Evolutionary conservation across 2,797 vertebrate genomes (phyloP).

Genomic region (Micropoecilia bifurca): DNA sequence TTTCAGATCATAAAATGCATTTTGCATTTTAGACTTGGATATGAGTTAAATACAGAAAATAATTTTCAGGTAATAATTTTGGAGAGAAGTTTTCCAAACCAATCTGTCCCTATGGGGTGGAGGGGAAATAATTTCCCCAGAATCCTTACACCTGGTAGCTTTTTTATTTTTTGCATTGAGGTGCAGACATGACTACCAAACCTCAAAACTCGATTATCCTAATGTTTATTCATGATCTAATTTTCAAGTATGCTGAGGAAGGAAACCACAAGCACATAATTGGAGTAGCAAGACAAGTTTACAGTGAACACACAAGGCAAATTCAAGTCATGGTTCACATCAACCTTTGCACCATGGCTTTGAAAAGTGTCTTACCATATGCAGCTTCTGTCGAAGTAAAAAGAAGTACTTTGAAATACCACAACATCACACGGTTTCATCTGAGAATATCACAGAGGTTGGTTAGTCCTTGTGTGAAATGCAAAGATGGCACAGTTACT

Average conservation of each 20-base stretch:
- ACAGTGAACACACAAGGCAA: background rate
- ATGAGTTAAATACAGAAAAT: background rate
- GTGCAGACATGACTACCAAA: background rate
- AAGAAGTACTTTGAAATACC: background rate
- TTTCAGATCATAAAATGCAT: background rate
- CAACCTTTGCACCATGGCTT: background rate
- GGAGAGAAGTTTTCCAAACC: background rate
- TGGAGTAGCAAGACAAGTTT: background rate
- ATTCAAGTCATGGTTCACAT: background rate
- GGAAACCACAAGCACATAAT: background rate
- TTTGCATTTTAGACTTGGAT: background rate
- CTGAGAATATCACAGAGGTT: background rate
- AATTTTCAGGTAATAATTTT: background rate
- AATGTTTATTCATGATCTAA: background rate
- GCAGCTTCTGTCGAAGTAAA: background rate
- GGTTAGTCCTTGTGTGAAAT: background rate
- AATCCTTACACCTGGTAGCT: background rate
- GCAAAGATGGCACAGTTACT: background rate
- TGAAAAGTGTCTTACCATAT: background rate
- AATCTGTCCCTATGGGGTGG: background rate
- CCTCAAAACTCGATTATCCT: background rate
- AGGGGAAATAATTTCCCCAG: background rate
- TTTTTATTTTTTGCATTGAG: background rate
- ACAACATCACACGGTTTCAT: background rate
- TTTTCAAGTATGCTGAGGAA: background rate